phyloP scores from a whole-genome alignment of 2,797 vertebrate genomes.

The Borostomias antarcticus region DNA sequence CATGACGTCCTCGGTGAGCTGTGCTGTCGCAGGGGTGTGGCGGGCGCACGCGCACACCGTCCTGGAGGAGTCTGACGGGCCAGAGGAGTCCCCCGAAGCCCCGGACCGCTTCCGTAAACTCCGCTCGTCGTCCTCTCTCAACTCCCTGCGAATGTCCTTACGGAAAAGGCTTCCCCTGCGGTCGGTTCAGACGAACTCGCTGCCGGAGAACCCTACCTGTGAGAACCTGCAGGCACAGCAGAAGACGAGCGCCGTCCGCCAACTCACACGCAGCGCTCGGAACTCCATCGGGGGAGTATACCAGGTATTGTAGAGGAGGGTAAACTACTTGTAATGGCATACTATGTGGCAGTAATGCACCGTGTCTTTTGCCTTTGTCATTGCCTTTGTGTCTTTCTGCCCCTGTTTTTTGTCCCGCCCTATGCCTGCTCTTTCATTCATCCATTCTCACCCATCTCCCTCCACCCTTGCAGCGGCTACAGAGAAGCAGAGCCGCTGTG shows the following conservation, averaged over 20 bases:
- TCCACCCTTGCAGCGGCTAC: slow-evolving; percentile 64
- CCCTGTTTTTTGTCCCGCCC: neutral
- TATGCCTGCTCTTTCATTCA: neutral
- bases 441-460: too few relatives aligned
- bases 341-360: neutral
- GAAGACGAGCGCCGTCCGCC: slow-evolving; percentile 70
- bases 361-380: neutral
- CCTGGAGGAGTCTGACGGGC: slow-evolving; percentile 77
- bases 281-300: slow-evolving; percentile 81
- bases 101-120: slow-evolving; percentile 74
- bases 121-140: slow-evolving; percentile 77
- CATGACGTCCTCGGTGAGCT: slow-evolving; percentile 68
- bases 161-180: slow-evolving; percentile 85
- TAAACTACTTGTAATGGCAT: neutral
- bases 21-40: slow-evolving; percentile 72
- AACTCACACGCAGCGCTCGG: slow-evolving; percentile 80
- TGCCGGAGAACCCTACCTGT: slow-evolving; percentile 72
- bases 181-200: slow-evolving; percentile 76
- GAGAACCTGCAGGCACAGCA: slow-evolving; percentile 73
- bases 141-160: slow-evolving; percentile 83
- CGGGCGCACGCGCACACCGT: slow-evolving; percentile 81
- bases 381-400: neutral
- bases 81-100: slow-evolving; percentile 73
- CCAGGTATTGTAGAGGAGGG: slow-evolving; percentile 74
- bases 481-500: slow-evolving; percentile 65